phyloP scores from a whole-genome alignment of 2,888 invertebrate species.

The Agrilus cyanescens region DNA sequence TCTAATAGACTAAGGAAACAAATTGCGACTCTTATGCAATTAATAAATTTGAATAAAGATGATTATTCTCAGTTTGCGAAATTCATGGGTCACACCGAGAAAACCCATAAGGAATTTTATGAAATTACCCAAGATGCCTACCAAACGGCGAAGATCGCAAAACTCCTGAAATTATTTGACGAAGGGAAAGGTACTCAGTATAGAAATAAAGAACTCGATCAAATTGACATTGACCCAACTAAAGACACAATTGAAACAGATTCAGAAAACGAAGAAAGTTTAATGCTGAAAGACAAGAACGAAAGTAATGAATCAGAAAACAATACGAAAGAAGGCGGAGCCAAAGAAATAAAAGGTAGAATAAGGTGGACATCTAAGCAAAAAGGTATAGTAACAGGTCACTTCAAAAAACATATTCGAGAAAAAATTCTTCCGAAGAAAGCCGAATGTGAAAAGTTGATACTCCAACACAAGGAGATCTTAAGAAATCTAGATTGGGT shows the following conservation, averaged over 20 bases:
- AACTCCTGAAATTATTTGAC: conserved; percentile 6
- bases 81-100: conserved; percentile 4
- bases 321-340: neutral
- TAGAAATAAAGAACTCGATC: conserved; percentile 1
- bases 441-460: conserved; percentile 1
- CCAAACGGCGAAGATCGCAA: conserved; percentile 8
- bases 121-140: conserved; percentile 8
- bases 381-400: neutral
- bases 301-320: too few relatives aligned
- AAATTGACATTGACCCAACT: conserved; percentile 1
- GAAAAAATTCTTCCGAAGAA: conserved; percentile 2
- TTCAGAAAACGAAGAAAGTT: neutral
- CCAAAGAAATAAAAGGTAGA: neutral
- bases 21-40: too few relatives aligned
- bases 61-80: conserved; percentile 2
- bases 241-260: neutral
- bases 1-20: too few relatives aligned
- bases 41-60: conserved; percentile 4
- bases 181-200: conserved; percentile 4
- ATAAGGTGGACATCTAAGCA: neutral
- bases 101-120: conserved; percentile 7
- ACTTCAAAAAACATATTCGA: conserved; percentile 1
- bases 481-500: conserved; percentile 1
- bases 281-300: too few relatives aligned
- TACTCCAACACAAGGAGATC: neutral